A percentile compares a stretch with the other conserved stretches of the same genome.
Evolutionary conservation across 2,888 invertebrate species (phyloP).

Genomic region (Oxycera nigricornis): DNA sequence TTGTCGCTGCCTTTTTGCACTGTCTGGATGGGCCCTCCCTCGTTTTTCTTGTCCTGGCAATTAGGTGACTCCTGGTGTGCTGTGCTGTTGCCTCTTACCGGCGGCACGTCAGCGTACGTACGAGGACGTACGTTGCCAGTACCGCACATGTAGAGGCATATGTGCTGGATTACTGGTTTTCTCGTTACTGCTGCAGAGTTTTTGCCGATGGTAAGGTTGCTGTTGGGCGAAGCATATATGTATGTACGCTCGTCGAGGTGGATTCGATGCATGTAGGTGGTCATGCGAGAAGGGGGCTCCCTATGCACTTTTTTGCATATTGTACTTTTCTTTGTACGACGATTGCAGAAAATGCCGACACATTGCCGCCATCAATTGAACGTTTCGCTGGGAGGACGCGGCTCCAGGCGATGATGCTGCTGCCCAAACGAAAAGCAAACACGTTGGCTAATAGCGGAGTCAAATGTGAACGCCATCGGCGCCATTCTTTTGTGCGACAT

Average conservation of each 20-base stretch:
- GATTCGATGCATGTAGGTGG: constrained; percentile 17
- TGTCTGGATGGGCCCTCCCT: constrained; percentile 6
- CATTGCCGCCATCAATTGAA: background rate
- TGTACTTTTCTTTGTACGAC: background rate
- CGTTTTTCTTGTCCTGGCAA: constrained; percentile 15
- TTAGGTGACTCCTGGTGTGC: constrained; percentile 23
- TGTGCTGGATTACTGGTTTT: background rate
- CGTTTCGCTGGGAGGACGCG: background rate
- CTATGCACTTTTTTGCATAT: background rate
- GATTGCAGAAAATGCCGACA: background rate
- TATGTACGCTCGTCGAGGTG: constrained; percentile 1
- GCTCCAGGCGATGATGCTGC: background rate
- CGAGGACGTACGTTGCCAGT: background rate
- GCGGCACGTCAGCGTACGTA: background rate
- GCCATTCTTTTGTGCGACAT: background rate
- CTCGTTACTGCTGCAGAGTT: background rate
- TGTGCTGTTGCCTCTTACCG: background rate
- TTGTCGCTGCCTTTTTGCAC: constrained; percentile 21
- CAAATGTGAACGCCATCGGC: background rate
- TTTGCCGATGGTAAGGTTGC: background rate
- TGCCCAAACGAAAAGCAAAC: constrained; percentile 18
- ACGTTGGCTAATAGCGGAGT: constrained; percentile 4
- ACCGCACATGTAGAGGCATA: background rate
- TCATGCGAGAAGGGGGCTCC: background rate
- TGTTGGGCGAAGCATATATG: background rate